A percentile compares a stretch with the other conserved stretches of the same genome.
Evolutionary conservation across 2,113 vertebrate genomes (phyloP).

Genomic region (Chaetura pelagica): DNA sequence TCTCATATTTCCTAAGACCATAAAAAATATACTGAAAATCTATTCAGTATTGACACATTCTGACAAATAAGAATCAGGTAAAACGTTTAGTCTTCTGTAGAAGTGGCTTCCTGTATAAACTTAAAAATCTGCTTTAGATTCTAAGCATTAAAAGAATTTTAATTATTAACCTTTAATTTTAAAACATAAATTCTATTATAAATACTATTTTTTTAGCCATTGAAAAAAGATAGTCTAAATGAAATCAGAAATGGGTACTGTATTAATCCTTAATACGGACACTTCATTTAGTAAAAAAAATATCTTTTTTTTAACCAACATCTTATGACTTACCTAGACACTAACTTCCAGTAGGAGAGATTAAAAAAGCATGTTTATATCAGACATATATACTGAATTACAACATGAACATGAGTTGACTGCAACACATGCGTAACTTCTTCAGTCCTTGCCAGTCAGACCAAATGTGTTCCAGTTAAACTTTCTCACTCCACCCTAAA

Average conservation of each 20-base stretch:
- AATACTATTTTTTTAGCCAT: background rate
- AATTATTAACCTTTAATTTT: background rate
- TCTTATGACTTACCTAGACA: background rate
- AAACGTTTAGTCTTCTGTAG: background rate
- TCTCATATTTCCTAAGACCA: background rate
- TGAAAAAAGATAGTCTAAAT: background rate
- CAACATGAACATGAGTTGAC: background rate
- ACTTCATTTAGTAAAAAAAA: background rate
- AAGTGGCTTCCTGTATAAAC: background rate
- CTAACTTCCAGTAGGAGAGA: background rate
- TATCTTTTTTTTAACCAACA: background rate
- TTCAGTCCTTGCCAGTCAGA: background rate
- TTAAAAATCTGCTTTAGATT: background rate
- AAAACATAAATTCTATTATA: background rate
- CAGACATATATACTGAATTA: background rate
- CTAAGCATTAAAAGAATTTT: background rate
- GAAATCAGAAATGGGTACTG: background rate
- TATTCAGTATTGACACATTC: background rate
- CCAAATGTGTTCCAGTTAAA: background rate
- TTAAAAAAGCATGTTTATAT: background rate
- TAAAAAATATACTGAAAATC: background rate
- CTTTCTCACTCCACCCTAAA: background rate
- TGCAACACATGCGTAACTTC: background rate
- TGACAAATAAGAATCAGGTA: background rate
- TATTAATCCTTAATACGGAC: background rate